These are phyloP conservation scores for Sebastiscus tertius DNA, from an alignment of 2,797 vertebrate species.

Conservation along the genomic window DNA sequence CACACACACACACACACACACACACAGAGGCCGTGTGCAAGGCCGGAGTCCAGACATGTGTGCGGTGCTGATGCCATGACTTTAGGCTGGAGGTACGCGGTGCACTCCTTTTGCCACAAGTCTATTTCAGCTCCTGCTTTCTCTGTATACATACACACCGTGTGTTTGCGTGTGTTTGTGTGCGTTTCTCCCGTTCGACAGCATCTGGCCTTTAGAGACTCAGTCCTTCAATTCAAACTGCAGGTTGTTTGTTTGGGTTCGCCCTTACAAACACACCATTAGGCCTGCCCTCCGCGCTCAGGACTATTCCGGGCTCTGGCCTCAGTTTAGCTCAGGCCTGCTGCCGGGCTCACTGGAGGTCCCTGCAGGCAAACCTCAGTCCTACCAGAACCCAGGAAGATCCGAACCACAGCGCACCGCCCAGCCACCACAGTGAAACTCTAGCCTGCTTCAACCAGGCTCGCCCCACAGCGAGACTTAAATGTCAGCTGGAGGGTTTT, in stretches of 20 bases:
- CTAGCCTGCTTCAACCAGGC: conserved; percentile 59
- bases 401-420: conserved; percentile 69
- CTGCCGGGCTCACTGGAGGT: conserved; percentile 75
- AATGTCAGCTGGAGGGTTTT: conserved; percentile 59
- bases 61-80: conserved; percentile 44
- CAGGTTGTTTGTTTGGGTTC: conserved; percentile 79
- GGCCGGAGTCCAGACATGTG: conserved; percentile 45
- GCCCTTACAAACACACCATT: conserved; percentile 79
- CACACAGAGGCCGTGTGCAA: conserved; percentile 8
- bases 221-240: conserved; percentile 63
- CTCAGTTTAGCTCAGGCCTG: conserved; percentile 73
- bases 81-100: conserved; percentile 53
- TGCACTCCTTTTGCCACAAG: conserved; percentile 57
- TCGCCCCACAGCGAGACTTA: conserved; percentile 54
- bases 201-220: conserved; percentile 61
- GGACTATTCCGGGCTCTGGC: conserved; percentile 73
- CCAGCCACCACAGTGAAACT: conserved; percentile 72
- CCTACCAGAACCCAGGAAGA: conserved; percentile 75
- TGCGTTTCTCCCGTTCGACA: conserved; percentile 64
- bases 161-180: conserved; percentile 55
- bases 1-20: conserved; percentile 24
- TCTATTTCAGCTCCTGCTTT: conserved; percentile 70
- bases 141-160: conserved; percentile 44
- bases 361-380: conserved; percentile 75
- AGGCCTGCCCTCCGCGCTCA: conserved; percentile 57